A percentile compares a stretch with the other conserved stretches of the same genome.
phyloP scores from a whole-genome alignment of 2,113 vertebrate genomes.

The Actenoides hombroni region DNA sequence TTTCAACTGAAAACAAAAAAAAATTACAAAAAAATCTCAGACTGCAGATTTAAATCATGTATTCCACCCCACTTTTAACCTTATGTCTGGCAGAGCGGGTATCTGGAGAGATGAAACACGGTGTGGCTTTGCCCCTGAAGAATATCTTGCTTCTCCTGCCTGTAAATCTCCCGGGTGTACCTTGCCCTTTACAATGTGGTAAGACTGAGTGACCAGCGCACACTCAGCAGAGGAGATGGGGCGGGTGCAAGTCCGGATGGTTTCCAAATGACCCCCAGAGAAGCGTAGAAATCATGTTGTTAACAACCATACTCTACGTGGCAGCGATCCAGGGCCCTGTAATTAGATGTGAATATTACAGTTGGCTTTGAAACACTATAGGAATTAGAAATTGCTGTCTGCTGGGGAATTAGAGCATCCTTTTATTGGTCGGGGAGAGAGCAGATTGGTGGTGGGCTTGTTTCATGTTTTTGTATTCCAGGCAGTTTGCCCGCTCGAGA shows the following conservation, averaged over 20 bases:
- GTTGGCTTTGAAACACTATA: not conserved
- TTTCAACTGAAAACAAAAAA: not conserved
- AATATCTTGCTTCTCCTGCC: not conserved
- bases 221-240: not conserved
- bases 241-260: not conserved
- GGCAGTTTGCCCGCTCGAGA: not conserved
- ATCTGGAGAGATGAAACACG: not conserved
- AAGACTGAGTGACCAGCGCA: not conserved
- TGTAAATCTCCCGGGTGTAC: not conserved
- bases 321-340: not conserved
- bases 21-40: too few relatives aligned
- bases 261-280: slow-evolving; percentile 9
- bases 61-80: not conserved
- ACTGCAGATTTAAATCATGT: not conserved
- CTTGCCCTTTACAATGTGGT: not conserved
- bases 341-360: slow-evolving; percentile 25
- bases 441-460: not conserved
- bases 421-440: not conserved
- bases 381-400: slow-evolving; percentile 22
- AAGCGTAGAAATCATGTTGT: not conserved
- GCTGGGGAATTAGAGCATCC: slow-evolving; percentile 12
- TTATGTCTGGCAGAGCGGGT: not conserved
- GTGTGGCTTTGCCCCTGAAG: not conserved
- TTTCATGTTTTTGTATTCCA: slow-evolving; percentile 16
- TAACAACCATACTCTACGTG: not conserved